phyloP scores from a whole-genome alignment of 2,797 vertebrate species.

The Sarcophilus harrisii region DNA sequence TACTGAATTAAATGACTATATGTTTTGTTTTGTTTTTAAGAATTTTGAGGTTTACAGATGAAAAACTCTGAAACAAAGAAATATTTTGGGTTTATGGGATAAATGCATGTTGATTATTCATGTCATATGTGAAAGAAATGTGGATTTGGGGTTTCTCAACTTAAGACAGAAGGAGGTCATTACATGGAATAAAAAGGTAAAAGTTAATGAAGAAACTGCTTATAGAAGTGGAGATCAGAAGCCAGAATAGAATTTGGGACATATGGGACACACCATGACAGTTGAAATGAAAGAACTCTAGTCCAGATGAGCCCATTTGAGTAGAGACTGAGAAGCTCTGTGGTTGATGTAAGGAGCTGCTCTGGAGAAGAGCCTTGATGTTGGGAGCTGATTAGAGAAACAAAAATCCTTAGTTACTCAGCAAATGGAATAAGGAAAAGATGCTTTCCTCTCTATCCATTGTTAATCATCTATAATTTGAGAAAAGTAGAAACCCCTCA shows the following conservation, averaged over 20 bases:
- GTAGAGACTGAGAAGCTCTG: background rate
- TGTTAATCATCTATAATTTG: background rate
- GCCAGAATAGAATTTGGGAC: background rate
- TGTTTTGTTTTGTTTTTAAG: background rate
- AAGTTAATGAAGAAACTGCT: background rate
- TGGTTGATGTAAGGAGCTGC: background rate
- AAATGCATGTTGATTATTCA: background rate
- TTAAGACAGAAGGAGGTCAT: background rate
- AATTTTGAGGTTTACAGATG: background rate
- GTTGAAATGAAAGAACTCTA: background rate
- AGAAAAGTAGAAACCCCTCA: background rate
- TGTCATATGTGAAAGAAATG: background rate
- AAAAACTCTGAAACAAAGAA: background rate
- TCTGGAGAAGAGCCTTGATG: background rate
- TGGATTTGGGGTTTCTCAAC: background rate
- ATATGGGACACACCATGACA: background rate
- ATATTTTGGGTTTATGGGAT: background rate
- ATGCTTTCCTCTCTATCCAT: background rate
- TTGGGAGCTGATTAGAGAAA: background rate
- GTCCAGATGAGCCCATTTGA: background rate
- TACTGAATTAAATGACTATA: background rate
- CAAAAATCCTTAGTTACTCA: background rate
- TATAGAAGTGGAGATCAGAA: background rate
- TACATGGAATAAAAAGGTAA: background rate
- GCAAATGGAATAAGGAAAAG: background rate